Evolutionary conservation across 2,888 invertebrate species (phyloP).

Genomic region (Bombyx huttoni): DNA sequence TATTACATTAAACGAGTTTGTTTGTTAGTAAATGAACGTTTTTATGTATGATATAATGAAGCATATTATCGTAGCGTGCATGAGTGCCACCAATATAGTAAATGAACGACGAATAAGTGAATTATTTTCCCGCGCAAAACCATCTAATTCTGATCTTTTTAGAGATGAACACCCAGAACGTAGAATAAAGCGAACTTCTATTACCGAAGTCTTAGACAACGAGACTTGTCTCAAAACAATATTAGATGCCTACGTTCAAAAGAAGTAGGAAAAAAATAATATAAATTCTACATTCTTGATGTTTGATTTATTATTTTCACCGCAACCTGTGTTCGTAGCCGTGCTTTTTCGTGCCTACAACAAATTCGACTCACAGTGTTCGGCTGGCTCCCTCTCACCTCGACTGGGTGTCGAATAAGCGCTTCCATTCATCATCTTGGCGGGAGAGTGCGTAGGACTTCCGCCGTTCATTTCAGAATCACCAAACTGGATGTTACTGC

Average conservation of each 20-base stretch:
- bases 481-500: slow-evolving; percentile 74
- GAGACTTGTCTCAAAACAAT: background rate
- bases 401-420: slow-evolving; percentile 58
- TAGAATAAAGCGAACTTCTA: background rate
- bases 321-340: slow-evolving; percentile 20
- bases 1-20: background rate
- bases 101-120: slow-evolving; percentile 9
- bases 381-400: slow-evolving; percentile 61
- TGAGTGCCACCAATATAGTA: slow-evolving; percentile 22
- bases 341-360: slow-evolving; percentile 56
- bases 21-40: background rate
- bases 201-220: too few species aligned
- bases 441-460: slow-evolving; percentile 42
- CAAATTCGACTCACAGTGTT: slow-evolving; percentile 59
- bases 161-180: background rate
- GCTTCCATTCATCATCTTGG: slow-evolving; percentile 46
- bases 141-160: background rate
- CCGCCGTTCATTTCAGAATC: slow-evolving; percentile 52
- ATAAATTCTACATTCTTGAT: background rate
- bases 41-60: slow-evolving; percentile 6
- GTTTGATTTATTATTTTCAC: background rate
- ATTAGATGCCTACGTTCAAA: background rate
- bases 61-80: slow-evolving; percentile 39
- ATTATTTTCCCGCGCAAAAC: background rate
- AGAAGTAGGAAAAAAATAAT: background rate